Conservation (phyloP, 2,113 vertebrate genomes). For the Emberiza fucata region DNA sequence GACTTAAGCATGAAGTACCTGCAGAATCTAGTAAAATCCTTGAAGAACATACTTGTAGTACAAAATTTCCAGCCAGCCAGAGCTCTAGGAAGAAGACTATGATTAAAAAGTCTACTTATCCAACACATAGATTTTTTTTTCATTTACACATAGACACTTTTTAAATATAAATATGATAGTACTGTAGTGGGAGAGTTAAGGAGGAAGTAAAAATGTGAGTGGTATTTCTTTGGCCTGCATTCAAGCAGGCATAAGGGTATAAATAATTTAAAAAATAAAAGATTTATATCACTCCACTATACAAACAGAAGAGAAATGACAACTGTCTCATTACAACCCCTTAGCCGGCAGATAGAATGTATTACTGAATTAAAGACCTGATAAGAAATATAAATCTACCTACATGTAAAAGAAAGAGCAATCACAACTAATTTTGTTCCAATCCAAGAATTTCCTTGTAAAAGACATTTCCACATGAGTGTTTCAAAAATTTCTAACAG, state of each 20-base stretch:
- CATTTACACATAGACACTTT: not conserved
- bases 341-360: not conserved
- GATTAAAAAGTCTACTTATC: not conserved
- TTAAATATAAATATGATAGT: not conserved
- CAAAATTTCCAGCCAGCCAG: not conserved
- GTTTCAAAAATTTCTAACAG: not conserved
- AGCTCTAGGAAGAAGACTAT: not conserved
- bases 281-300: not conserved
- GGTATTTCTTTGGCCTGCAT: not conserved
- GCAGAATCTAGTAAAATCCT: not conserved
- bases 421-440: not conserved
- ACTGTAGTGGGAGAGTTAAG: not conserved
- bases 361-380: not conserved
- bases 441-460: not conserved
- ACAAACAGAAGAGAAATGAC: not conserved
- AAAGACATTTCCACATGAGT: not conserved
- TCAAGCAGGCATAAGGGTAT: not conserved
- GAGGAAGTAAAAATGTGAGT: not conserved
- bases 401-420: not conserved
- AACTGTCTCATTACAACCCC: not conserved
- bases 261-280: not conserved
- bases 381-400: not conserved
- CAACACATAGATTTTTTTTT: rapidly evolving
- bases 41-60: not conserved
- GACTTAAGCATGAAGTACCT: not conserved